Conservation (phyloP, 2,888 invertebrate species). For the Epinotia nisella region DNA sequence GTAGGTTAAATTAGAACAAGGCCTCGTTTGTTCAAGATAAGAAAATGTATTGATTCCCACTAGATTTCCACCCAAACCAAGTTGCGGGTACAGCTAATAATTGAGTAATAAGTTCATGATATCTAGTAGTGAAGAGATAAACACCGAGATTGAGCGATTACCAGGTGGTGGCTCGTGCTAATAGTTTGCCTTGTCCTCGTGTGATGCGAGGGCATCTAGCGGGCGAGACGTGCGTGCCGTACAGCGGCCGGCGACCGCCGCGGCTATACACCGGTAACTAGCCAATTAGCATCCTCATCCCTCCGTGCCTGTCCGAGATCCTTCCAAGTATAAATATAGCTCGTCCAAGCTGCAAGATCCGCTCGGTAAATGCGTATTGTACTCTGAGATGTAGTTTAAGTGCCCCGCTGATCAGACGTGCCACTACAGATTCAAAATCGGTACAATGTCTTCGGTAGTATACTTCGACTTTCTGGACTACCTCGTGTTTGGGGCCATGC, state of each 20-base stretch:
- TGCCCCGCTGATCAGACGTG: conserved; percentile 67
- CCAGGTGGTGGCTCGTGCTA: no score
- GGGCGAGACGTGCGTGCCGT: conserved; percentile 20
- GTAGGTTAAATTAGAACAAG: no score
- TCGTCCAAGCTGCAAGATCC: conserved; percentile 64
- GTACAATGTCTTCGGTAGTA: conserved; percentile 63
- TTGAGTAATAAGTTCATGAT: no score
- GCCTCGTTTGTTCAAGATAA: no score
- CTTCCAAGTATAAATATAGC: conserved; percentile 77
- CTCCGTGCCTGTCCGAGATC: conserved; percentile 68
- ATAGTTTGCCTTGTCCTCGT: no score
- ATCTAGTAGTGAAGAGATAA: no score
- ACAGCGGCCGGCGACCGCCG: conserved; percentile 49
- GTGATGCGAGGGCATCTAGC: background rate
- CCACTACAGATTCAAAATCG: conserved; percentile 48
- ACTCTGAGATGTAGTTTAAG: conserved; percentile 67
- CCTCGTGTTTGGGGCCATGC: conserved; percentile 87
- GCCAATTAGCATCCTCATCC: conserved; percentile 73
- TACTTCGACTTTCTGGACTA: conserved; percentile 87
- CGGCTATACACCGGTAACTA: conserved; percentile 65
- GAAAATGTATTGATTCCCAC: no score
- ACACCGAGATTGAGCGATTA: no score
- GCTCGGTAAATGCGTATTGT: conserved; percentile 69
- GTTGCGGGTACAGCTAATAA: no score
- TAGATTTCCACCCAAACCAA: no score